Conservation (phyloP, 2,797 vertebrate genomes). For the Alosa sapidissima region DNA sequence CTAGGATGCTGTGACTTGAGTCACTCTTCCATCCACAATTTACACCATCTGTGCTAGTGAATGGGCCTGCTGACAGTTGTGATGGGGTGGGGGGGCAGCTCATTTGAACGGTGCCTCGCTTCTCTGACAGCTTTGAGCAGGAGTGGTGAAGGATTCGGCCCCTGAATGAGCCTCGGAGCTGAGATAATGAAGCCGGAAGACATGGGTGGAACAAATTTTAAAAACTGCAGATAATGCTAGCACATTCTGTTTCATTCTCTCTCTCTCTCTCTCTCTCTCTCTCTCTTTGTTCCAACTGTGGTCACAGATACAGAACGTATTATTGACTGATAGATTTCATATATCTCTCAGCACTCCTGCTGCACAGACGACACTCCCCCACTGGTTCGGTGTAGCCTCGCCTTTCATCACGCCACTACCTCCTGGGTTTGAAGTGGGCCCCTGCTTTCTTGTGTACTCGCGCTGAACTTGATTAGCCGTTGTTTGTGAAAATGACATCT, state of each 20-base stretch:
- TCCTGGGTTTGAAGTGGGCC: constrained; percentile 54
- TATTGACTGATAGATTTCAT: constrained; percentile 58
- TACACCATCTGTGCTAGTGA: neutral
- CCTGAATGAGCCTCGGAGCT: constrained; percentile 47
- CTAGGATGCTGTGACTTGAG: neutral
- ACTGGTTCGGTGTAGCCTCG: constrained; percentile 34
- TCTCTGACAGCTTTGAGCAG: constrained; percentile 52
- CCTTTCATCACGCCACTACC: constrained; percentile 58
- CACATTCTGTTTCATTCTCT: neutral
- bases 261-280: constrained; percentile 34
- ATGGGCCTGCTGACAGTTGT: neutral
- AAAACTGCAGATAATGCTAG: constrained; percentile 12
- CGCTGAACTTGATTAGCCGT: constrained; percentile 61
- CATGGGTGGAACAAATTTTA: neutral
- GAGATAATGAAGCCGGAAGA: constrained; percentile 60
- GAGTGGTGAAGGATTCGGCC: constrained; percentile 52
- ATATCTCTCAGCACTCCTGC: constrained; percentile 56
- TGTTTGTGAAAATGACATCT: constrained; percentile 61
- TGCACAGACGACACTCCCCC: constrained; percentile 64
- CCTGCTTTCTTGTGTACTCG: constrained; percentile 45
- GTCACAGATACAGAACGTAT: constrained; percentile 43
- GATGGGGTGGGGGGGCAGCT: neutral
- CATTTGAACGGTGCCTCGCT: constrained; percentile 14
- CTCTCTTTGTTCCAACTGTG: constrained; percentile 32
- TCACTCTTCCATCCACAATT: neutral